phyloP scores from a whole-genome alignment of 2,797 vertebrate species.

The Threskiornis aethiopicus region DNA sequence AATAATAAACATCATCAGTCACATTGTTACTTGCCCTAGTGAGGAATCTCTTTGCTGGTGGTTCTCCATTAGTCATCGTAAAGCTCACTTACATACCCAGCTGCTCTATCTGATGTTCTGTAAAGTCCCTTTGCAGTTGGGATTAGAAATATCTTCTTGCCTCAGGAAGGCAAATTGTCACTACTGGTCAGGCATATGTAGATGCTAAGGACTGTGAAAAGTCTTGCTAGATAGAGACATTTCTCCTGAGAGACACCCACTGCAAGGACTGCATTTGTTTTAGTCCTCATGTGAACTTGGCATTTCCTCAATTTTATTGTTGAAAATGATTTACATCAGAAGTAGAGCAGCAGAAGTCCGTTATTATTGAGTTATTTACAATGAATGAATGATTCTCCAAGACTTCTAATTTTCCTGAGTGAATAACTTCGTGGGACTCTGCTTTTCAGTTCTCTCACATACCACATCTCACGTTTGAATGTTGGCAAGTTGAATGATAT shows the following conservation, averaged over 20 bases:
- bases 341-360: background rate
- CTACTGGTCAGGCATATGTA: background rate
- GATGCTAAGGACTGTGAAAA: background rate
- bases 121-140: background rate
- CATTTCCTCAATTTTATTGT: background rate
- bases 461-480: background rate
- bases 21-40: rapidly evolving
- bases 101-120: background rate
- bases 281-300: background rate
- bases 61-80: background rate
- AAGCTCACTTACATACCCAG: rapidly evolving
- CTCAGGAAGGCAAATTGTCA: background rate
- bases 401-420: background rate
- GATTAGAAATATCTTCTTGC: background rate
- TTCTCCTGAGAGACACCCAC: background rate
- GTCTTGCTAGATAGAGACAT: background rate
- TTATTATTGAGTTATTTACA: background rate
- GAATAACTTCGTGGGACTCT: background rate
- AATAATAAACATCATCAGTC: background rate
- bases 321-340: background rate
- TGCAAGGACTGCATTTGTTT: background rate
- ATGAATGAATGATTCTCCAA: background rate
- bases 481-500: background rate
- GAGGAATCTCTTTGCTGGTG: background rate
- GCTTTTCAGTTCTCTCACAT: background rate